These are phyloP conservation scores for Cetoscarus ocellatus DNA, from an alignment of 2,797 vertebrate genomes.

Conservation along the genomic window DNA sequence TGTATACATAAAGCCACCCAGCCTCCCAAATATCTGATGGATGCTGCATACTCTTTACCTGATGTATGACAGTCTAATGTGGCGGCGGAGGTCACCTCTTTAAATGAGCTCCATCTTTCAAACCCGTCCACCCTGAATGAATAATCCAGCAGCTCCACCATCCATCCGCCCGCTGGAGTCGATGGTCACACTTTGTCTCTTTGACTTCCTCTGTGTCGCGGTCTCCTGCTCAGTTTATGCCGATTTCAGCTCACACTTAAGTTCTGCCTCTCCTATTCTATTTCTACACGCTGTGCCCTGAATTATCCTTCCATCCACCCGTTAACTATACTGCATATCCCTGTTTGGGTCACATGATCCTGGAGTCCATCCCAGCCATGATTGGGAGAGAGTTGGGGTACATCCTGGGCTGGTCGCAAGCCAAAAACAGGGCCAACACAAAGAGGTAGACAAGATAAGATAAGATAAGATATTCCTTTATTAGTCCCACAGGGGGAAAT, in stretches of 20 bases:
- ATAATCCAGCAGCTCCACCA: slow-evolving; percentile 52
- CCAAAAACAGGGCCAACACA: too few species aligned
- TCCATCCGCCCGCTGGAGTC: slow-evolving; percentile 40
- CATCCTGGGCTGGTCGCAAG: too few species aligned
- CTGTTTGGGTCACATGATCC: too few species aligned
- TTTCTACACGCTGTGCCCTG: too few species aligned
- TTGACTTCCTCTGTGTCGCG: neutral
- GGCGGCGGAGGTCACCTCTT: slow-evolving; percentile 71
- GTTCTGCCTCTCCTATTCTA: too few species aligned
- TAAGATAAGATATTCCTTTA: too few species aligned
- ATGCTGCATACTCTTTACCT: slow-evolving; percentile 27
- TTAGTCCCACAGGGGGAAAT: too few species aligned
- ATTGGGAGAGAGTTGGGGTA: too few species aligned
- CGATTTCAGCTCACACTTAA: neutral
- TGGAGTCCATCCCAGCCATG: too few species aligned
- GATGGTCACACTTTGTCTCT: slow-evolving; percentile 19
- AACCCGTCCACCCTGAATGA: slow-evolving; percentile 48
- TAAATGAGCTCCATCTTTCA: slow-evolving; percentile 70
- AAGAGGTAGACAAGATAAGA: too few species aligned
- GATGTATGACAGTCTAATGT: slow-evolving; percentile 49
- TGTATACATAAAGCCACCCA: neutral
- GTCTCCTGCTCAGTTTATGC: neutral
- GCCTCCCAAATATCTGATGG: slow-evolving; percentile 19
- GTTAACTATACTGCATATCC: too few species aligned
- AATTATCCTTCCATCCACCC: too few species aligned